Evolutionary conservation across 1,140 invertebrate species (phyloP), one percentile per base, ranked within the genome.

Genomic region (Ladona fulva): DNA sequence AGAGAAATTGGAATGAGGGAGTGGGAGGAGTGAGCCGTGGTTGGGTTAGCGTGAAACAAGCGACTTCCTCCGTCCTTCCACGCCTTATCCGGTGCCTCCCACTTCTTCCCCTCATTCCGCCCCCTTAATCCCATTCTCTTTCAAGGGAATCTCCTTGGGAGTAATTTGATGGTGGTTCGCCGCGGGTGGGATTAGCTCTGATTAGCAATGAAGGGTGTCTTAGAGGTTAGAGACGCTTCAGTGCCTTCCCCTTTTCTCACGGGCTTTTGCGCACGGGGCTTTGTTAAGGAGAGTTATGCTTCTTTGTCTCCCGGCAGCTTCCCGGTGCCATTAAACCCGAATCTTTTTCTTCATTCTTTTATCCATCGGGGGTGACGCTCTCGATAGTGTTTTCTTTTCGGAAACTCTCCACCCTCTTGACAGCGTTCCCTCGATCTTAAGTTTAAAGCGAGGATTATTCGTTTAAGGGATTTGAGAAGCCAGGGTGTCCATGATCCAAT

Each of bases 101-200:
- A 52, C 19, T 19, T 19, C 44, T 52, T 19, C 19, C 44, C 44
- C 10, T 52, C 44, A 52, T 52, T 19, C 44, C 44, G 44, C 19
- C 19, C 44, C 44, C 44, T 10, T 10, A 19, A 19, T 52, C n/a
- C n/a, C 52, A 66, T 66, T 22, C 52, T 6, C 52, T 22, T 66
- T 19, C 44, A 11, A 11, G 52, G 52, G 52, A 66, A 66, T 66
- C 52, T 66, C n/a, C 52, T 66, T 66, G 16, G 16, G n/a, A 66
- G 52, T 66, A 66, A 66, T 66, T 66, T 66, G 52, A 66, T 66
- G 52, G 52, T 12, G 52, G 52, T 66, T 66, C 52, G 52, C 52
- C 52, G 12, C 16, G n/a, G 52, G 52, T 16, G 52, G 52, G 14
- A 66, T 66, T 66, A 66, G 52, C 52, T 22, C 52, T 66, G 52